Base-by-base conservation (phyloP, 2,797 vertebrate genomes). In the Pyrocephalus nanus region DNA sequence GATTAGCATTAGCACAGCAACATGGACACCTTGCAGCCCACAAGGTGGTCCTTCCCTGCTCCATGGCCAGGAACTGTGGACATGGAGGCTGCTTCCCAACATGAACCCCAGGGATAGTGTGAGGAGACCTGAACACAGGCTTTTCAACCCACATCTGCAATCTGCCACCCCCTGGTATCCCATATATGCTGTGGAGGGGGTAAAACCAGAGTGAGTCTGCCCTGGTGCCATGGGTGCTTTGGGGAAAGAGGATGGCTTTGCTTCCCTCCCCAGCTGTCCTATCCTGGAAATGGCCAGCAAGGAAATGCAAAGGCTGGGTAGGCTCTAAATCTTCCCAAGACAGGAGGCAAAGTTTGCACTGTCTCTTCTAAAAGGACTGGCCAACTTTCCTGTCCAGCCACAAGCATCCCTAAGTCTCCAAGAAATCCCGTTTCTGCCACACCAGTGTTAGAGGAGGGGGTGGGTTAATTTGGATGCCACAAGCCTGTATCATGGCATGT, bases 1-100 rank as follows among this genome's bases (percentile, higher is more conserved):
- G 43, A 89, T 97, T 96, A 97, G 93, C 50, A 86, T 79, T 8
- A 3, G 55, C 55, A 75, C 50, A 62, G 50, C 40, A 87, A 70
- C 38, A 78, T 0, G 2, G 72, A 61, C 67, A 69, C 45, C 55
- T 40, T 53, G 50, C 30, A 25, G 32, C 67, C 34, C 0, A 5
- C 53, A 72, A 64, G 50, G 15, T 13, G 34, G 19, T 75, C 70
- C 55, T 84, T 54, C 76, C 70, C 67, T 86, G 66, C 42, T 62
- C 62, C 43, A 42, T 0, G 3, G 9, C 36, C 1, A 6, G 25
- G 47, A 22, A 12, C 42, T 29, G 34, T 22, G 55, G 72, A 53
- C 32, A 12, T 5, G 10, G 60, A 17, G 43, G 32, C 47, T 58
- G 34, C 48, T 76, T n/a, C 57, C 45, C 5, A 1, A 7, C n/a